Evolutionary conservation across 1,140 invertebrate species (phyloP), one percentile per base, ranked within the genome.

Genomic region (Ditylenchus dipsaci): DNA sequence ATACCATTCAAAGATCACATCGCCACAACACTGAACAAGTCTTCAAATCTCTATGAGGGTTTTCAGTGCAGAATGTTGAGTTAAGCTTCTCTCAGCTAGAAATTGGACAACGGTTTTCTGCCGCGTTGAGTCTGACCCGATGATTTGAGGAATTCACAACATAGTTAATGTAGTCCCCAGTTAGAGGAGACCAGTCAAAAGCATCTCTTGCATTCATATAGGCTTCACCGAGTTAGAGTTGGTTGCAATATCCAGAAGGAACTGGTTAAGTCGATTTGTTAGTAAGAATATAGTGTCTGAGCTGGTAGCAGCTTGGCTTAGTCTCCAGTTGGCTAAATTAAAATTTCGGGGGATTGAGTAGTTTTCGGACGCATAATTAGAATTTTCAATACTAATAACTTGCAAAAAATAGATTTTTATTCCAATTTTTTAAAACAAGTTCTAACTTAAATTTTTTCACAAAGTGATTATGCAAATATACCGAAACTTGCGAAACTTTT

Each of bases 151-250:
- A 71, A 72, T n/a, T 71, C 59, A 38, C 53, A 71, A 47, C 45
- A 56, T 38, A 71, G 43, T 62, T 71, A 38, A 71, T 38, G 45
- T 63, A 63, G 30, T 42, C 60, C 56, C 71, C 17, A 58, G 68
- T 70, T n/a, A 33, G 49, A 1, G 69, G 27, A 13, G 65, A 61
- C 68, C 68, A 70, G 19, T 70, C 67, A 61, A 70, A 70, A 11
- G 60, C 68, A 68, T 30, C 49, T 21, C 53, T 57, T 7, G 63
- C 33, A 21, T 70, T 70, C 9, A 15, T 30, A 27, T 66, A 66
- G 27, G 49, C 19, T 15, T 58, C 33, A n/a, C 23, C 23, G 43
- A 53, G 7, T 66, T 33, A 11, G 42, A 27, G n/a, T 70, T 68
- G 1, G 29, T 70, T 11, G 68, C 67, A 45, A 56, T 45, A 27